Evolutionary conservation across 2,888 invertebrate genomes (phyloP).

Genomic region (Thymelicus sylvestris): DNA sequence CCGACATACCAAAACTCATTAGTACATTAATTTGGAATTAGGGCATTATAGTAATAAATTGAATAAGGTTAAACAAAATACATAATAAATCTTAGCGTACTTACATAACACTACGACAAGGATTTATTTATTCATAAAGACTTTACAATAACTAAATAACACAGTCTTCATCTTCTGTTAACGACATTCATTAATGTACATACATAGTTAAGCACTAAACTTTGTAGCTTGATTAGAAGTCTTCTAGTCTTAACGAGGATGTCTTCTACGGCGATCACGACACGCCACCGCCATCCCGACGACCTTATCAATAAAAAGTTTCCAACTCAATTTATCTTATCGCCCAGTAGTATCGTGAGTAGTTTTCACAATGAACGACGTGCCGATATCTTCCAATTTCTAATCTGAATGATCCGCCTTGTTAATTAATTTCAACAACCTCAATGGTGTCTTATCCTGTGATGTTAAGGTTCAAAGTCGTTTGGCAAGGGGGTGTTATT

Average conservation of each 20-base stretch:
- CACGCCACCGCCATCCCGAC: conserved; percentile 63
- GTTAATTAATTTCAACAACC: conserved; percentile 65
- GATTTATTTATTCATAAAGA: neutral
- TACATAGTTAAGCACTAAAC: conserved; percentile 25
- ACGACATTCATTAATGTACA: neutral
- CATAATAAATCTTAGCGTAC: too few species aligned
- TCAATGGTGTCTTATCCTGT: conserved; percentile 52
- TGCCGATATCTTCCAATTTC: conserved; percentile 82
- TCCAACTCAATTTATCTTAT: conserved; percentile 80
- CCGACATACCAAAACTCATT: too few species aligned
- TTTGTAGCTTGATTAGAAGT: conserved; percentile 35
- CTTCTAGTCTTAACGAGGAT: conserved; percentile 41
- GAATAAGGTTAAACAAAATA: too few species aligned
- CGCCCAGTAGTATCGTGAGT: conserved; percentile 78
- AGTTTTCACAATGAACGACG: conserved; percentile 83
- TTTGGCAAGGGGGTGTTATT: conserved; percentile 51
- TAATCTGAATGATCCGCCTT: conserved; percentile 82
- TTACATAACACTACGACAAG: neutral
- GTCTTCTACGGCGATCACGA: conserved; percentile 35
- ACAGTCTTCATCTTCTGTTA: neutral
- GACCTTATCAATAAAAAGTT: conserved; percentile 74
- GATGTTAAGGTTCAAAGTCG: conserved; percentile 56
- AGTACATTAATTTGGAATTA: too few species aligned
- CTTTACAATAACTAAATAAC: neutral
- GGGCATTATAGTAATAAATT: too few species aligned